These are phyloP conservation scores for Calephelis perditalis DNA, from an alignment of 2,888 invertebrate species.

Conservation along the genomic window DNA sequence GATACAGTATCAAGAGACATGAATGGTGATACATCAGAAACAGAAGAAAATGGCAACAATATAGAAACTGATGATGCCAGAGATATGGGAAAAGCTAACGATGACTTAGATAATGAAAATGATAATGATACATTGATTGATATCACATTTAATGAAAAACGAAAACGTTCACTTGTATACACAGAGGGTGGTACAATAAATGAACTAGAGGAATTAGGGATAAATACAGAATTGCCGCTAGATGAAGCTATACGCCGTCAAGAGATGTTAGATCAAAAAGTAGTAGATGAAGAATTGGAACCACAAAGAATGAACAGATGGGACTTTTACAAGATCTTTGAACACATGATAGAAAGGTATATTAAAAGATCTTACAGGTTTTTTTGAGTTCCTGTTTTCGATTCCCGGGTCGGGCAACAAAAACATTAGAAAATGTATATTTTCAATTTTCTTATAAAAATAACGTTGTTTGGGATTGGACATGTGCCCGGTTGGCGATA, in stretches of 20 bases:
- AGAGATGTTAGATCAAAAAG: conserved; percentile 62
- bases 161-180: conserved; percentile 50
- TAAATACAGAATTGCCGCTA: conserved; percentile 49
- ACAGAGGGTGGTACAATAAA: conserved; percentile 54
- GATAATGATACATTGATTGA: conserved; percentile 61
- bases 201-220: conserved; percentile 33
- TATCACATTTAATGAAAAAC: conserved; percentile 58
- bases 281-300: conserved; percentile 42
- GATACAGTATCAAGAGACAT: conserved; percentile 64
- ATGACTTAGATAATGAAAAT: conserved; percentile 40
- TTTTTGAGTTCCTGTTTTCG: not conserved
- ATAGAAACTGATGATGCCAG: conserved; percentile 36
- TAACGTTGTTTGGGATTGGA: too few relatives aligned
- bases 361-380: not conserved
- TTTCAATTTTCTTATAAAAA: too few relatives aligned
- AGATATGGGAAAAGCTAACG: conserved; percentile 34
- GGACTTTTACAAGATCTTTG: conserved; percentile 82
- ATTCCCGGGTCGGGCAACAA: too few relatives aligned
- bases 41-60: conserved; percentile 32
- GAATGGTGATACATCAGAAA: conserved; percentile 39
- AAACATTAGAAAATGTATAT: not conserved
- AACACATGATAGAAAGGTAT: conserved; percentile 78
- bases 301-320: conserved; percentile 76
- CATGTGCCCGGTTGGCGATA: too few relatives aligned
- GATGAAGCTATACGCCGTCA: conserved; percentile 69